phyloP scores from a whole-genome alignment of 2,888 invertebrate genomes.

The Nomada hirtipes region DNA sequence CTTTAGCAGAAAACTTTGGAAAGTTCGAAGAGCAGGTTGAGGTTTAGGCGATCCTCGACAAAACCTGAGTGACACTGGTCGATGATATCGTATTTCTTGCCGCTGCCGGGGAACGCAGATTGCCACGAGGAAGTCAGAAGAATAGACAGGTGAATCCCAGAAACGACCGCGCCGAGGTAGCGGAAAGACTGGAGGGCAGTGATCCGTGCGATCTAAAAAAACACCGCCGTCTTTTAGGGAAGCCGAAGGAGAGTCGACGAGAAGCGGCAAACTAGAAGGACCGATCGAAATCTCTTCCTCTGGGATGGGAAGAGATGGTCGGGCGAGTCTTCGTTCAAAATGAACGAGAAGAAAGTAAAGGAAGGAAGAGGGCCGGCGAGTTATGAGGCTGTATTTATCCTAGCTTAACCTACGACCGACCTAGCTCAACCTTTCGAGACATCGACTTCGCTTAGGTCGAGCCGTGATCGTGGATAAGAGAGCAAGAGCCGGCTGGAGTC shows the following conservation, averaged over 20 bases:
- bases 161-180: background rate
- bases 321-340: background rate
- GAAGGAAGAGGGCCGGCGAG: conserved; percentile 33
- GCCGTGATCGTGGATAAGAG: conserved; percentile 55
- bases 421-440: conserved; percentile 61
- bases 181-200: too few species aligned
- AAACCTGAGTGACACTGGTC: too few species aligned
- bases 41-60: too few species aligned
- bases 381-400: conserved; percentile 76
- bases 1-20: too few species aligned
- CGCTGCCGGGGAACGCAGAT: background rate
- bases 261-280: background rate
- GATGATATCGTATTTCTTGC: too few species aligned
- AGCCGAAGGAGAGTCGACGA: background rate
- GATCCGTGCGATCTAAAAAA: too few species aligned
- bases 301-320: background rate
- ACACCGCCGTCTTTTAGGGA: background rate
- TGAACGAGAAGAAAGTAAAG: background rate
- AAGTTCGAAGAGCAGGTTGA: too few species aligned
- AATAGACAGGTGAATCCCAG: background rate
- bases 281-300: background rate
- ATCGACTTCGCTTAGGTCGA: conserved; percentile 42
- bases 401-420: conserved; percentile 74
- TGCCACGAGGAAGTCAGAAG: background rate
- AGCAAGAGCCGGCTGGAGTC: conserved; percentile 35